These are phyloP conservation scores for Hoplias malabaricus DNA, from an alignment of 2,113 vertebrate genomes.

Conservation along the genomic window DNA sequence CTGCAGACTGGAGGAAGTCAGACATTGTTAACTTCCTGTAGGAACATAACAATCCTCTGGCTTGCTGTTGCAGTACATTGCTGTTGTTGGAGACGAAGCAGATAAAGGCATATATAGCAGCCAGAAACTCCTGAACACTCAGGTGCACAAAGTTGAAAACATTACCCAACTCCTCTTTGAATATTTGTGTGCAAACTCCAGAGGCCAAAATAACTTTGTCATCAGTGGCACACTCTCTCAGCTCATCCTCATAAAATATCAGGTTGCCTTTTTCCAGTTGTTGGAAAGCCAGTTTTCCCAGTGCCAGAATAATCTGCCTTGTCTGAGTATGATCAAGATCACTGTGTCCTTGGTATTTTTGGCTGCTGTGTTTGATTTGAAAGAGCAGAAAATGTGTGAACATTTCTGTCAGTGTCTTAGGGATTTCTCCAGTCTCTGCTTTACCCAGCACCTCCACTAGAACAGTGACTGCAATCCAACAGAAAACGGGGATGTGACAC, in stretches of 20 bases:
- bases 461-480: no score
- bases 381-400: no score
- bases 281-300: no score
- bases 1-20: not conserved
- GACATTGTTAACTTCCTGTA: not conserved
- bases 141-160: not conserved
- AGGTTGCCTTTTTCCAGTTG: no score
- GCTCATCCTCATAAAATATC: no score
- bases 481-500: no score
- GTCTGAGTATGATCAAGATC: not conserved
- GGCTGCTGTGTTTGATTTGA: no score
- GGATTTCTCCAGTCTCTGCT: not conserved
- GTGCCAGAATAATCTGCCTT: not conserved
- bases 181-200: not conserved
- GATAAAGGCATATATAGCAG: no score
- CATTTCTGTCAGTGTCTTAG: not conserved
- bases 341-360: not conserved
- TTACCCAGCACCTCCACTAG: no score
- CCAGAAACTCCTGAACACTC: not conserved
- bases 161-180: not conserved
- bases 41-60: not conserved
- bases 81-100: not conserved
- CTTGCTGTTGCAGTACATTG: not conserved
- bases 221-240: not conserved
- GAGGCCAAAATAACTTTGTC: not conserved